Conservation (phyloP, 1,140 invertebrate species). For the Ostrea edulis region DNA sequence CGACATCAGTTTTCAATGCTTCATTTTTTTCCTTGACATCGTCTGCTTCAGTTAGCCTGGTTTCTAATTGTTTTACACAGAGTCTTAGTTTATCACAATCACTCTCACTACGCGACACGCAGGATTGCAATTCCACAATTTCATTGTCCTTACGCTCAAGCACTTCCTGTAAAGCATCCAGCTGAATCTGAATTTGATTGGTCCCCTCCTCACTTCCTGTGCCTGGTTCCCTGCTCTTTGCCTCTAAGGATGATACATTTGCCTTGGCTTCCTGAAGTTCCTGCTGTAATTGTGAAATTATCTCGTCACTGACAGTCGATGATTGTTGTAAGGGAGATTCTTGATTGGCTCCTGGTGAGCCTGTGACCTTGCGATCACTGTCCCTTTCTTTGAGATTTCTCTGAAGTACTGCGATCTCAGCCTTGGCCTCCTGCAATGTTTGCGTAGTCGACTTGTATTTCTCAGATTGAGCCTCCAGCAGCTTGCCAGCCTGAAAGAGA, state of each 20-base stretch:
- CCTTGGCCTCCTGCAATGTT: conserved; percentile 67
- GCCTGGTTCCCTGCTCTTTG: not conserved
- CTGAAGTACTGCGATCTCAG: conserved; percentile 65
- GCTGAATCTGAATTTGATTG: not conserved
- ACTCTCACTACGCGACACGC: not conserved
- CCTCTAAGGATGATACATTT: not conserved
- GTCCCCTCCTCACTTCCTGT: not conserved
- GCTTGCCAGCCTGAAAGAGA: conserved; percentile 67
- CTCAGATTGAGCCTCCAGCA: conserved; percentile 63
- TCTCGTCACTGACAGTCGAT: not conserved
- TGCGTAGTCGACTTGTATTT: conserved; percentile 62
- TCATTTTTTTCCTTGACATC: not conserved
- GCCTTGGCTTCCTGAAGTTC: not conserved
- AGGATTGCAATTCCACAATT: not conserved
- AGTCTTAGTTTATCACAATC: not conserved
- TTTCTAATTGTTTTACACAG: not conserved
- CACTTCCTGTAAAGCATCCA: conserved; percentile 32
- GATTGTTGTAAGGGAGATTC: not conserved
- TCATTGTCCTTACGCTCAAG: not conserved
- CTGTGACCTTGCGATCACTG: not conserved
- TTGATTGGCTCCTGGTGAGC: conserved; percentile 10
- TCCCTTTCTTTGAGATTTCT: conserved; percentile 55
- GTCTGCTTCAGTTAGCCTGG: not conserved
- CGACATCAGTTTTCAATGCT: conserved; percentile 9
- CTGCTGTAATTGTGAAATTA: not conserved